These are phyloP conservation scores for Zhuqinia jingwanae DNA, from an alignment of 2,888 invertebrate species.

Conservation along the genomic window DNA sequence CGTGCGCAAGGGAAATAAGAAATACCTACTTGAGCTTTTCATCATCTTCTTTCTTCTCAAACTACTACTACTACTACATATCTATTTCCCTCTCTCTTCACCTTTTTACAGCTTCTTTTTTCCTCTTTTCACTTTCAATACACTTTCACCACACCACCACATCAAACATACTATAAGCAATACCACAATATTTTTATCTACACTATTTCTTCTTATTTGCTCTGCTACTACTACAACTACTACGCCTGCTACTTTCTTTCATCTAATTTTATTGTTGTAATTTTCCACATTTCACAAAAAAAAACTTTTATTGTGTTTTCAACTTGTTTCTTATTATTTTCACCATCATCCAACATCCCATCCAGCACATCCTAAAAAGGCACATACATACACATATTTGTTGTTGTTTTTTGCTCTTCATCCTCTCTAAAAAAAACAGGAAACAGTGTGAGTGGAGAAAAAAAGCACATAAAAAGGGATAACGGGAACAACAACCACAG, in stretches of 20 bases:
- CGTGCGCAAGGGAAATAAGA: constrained; percentile 1
- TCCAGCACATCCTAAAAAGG: background rate
- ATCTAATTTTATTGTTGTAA: too few species aligned
- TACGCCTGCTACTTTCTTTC: background rate
- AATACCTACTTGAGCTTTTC: constrained; percentile 6
- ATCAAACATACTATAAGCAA: too few species aligned
- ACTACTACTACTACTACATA: too few species aligned
- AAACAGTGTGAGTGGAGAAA: background rate
- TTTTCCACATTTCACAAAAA: background rate
- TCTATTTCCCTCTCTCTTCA: constrained; percentile 18
- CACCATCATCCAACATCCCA: background rate
- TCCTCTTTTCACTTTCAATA: constrained; percentile 58
- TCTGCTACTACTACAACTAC: background rate
- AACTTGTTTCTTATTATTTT: constrained; percentile 3
- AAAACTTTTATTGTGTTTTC: constrained; percentile 30
- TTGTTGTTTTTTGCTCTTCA: too few species aligned
- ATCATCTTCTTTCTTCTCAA: background rate
- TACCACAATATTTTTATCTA: constrained; percentile 17
- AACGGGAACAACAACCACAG: constrained; percentile 15
- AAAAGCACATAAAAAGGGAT: background rate
- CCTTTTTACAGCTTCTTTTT: too few species aligned
- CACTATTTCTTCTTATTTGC: background rate
- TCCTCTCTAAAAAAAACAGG: background rate
- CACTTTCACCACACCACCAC: constrained; percentile 53
- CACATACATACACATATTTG: too few species aligned